Conservation (phyloP, 2,888 invertebrate genomes). For the Plagodis dolabraria region DNA sequence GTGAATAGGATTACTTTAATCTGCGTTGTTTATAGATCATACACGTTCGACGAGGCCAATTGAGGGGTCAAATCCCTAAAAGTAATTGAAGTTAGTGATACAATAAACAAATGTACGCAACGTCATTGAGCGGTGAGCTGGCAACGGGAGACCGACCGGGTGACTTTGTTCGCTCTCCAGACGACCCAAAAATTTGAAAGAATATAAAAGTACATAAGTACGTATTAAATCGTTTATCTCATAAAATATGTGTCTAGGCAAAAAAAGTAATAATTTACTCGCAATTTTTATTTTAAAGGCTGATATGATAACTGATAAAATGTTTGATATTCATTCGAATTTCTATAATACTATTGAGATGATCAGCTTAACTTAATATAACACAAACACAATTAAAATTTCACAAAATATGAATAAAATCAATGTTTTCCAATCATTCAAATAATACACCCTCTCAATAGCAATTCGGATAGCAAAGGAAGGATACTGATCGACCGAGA, state of each 20-base stretch:
- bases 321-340: no score
- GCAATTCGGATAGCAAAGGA: slow-evolving; percentile 6
- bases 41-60: slow-evolving; percentile 28
- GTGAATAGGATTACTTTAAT: slow-evolving; percentile 22
- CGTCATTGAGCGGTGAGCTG: slow-evolving; percentile 55
- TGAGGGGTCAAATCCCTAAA: slow-evolving; percentile 37
- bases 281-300: slow-evolving; percentile 1
- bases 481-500: slow-evolving; percentile 45
- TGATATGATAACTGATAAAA: no score
- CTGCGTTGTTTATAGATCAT: slow-evolving; percentile 28
- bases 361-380: no score
- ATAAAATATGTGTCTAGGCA: slow-evolving; percentile 24
- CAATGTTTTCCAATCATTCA: slow-evolving; percentile 19
- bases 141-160: slow-evolving; percentile 62
- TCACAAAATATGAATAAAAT: no score
- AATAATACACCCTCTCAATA: slow-evolving; percentile 18
- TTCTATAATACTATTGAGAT: no score
- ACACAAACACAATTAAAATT: no score
- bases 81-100: slow-evolving; percentile 40
- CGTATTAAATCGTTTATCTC: slow-evolving; percentile 29
- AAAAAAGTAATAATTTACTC: slow-evolving; percentile 2
- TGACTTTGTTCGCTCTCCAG: slow-evolving; percentile 78
- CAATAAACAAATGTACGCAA: slow-evolving; percentile 45
- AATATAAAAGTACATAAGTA: slow-evolving; percentile 48
- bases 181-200: slow-evolving; percentile 68